Percentiles rank a stretch among this genome's conserved stretches.
Evolutionary conservation across 2,113 vertebrate species (phyloP).

Genomic region (Leptodactylus fuscus): DNA sequence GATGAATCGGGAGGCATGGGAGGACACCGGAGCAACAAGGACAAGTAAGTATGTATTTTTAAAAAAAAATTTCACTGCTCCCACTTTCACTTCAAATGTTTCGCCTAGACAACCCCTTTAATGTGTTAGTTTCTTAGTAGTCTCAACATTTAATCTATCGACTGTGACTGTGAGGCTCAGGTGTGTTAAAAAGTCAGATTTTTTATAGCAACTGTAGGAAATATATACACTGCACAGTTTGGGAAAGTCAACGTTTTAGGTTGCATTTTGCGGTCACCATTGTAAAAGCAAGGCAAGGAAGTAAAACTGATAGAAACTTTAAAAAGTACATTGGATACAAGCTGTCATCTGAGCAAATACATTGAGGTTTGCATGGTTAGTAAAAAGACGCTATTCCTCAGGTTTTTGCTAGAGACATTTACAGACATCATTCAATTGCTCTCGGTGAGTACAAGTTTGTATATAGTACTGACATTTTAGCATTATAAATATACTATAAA

Average conservation of each 20-base stretch:
- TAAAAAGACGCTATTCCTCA: not conserved
- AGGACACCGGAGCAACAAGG: too few relatives aligned
- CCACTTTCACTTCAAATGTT: too few relatives aligned
- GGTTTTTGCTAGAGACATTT: not conserved
- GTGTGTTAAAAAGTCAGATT: too few relatives aligned
- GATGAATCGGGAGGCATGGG: too few relatives aligned
- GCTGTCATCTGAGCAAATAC: not conserved
- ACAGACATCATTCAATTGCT: not conserved
- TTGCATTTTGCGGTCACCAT: not conserved
- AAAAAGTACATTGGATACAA: not conserved
- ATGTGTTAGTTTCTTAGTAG: too few relatives aligned
- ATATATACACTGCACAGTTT: not conserved
- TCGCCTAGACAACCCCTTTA: too few relatives aligned
- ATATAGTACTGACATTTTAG: not conserved
- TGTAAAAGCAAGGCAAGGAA: not conserved
- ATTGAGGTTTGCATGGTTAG: not conserved
- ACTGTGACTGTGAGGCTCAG: too few relatives aligned
- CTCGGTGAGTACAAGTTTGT: not conserved
- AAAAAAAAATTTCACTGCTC: too few relatives aligned
- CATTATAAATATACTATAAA: too few relatives aligned
- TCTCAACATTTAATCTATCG: too few relatives aligned
- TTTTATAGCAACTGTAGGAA: too few relatives aligned
- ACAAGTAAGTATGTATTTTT: too few relatives aligned
- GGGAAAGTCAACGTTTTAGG: not conserved
- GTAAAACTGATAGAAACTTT: not conserved